These are phyloP conservation scores for Gobionotothen gibberifrons DNA, from an alignment of 2,797 vertebrate species.

Conservation along the genomic window DNA sequence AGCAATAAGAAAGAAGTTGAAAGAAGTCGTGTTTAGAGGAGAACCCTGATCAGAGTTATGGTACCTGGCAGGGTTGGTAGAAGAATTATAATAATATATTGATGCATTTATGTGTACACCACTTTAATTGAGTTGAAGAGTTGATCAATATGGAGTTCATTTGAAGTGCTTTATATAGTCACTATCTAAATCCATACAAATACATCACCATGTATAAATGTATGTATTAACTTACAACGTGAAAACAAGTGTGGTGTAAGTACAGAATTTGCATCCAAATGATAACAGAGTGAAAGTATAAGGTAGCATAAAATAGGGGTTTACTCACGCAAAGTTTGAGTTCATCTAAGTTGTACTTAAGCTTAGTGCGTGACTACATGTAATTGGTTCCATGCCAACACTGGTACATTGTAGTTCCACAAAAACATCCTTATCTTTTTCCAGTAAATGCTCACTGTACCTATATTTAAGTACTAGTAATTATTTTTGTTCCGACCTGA, in stretches of 20 bases:
- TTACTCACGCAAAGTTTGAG: neutral
- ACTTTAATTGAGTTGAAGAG: too few species aligned
- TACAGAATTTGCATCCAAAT: neutral
- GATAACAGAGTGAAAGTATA: neutral
- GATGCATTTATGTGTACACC: too few species aligned
- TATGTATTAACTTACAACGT: neutral
- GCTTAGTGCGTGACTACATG: neutral
- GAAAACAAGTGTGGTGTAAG: neutral
- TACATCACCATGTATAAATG: neutral
- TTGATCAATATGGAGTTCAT: neutral
- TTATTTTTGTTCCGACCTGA: neutral
- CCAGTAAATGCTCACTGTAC: neutral
- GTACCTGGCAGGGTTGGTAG: neutral
- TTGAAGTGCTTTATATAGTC: too few species aligned
- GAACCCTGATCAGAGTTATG: neutral
- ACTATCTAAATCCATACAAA: neutral
- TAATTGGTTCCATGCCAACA: neutral
- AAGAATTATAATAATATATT: neutral
- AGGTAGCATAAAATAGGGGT: neutral
- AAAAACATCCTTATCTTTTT: neutral
- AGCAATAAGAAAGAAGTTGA: neutral
- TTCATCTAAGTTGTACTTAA: neutral
- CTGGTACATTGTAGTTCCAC: neutral
- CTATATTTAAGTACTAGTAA: neutral
- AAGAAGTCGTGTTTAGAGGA: neutral